phyloP scores from a whole-genome alignment of 2,888 invertebrate genomes.

The Caenorhabditis sp. region DNA sequence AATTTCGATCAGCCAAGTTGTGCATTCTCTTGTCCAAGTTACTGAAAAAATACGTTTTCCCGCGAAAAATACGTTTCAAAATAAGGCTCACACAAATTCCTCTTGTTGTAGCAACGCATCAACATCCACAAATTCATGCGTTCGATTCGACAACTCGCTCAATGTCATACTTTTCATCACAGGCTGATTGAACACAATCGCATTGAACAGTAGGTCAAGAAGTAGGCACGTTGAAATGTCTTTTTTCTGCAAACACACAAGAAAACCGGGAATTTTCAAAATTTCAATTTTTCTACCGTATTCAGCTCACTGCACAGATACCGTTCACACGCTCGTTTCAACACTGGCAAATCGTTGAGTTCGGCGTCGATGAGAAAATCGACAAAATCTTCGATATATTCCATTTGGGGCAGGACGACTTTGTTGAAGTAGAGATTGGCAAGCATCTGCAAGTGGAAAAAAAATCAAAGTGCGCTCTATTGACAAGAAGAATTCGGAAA shows the following conservation, averaged over 20 bases:
- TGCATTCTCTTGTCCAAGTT: slow-evolving; percentile 66
- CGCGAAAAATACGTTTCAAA: background rate
- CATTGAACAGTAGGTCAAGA: slow-evolving; percentile 67
- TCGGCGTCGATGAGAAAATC: slow-evolving; percentile 67
- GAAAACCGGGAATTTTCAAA: too few species aligned
- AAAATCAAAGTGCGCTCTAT: too few species aligned
- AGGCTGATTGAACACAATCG: slow-evolving; percentile 68
- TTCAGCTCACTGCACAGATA: slow-evolving; percentile 69
- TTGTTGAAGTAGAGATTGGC: slow-evolving; percentile 69
- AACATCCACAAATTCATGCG: slow-evolving; percentile 57
- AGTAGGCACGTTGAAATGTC: slow-evolving; percentile 65
- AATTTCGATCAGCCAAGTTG: slow-evolving; percentile 61
- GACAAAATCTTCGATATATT: slow-evolving; percentile 66
- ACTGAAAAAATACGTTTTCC: slow-evolving; percentile 39
- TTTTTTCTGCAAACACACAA: slow-evolving; percentile 54
- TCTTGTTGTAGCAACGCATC: slow-evolving; percentile 62
- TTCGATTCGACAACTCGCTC: slow-evolving; percentile 59
- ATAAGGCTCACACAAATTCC: slow-evolving; percentile 58
- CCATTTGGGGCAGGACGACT: slow-evolving; percentile 68
- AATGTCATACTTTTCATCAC: slow-evolving; percentile 70
- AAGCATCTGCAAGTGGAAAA: too few species aligned
- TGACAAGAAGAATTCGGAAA: too few species aligned
- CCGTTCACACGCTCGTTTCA: slow-evolving; percentile 68
- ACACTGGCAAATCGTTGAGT: slow-evolving; percentile 68
- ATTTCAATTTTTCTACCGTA: slow-evolving; percentile 47